phyloP scores from a whole-genome alignment of 1,140 invertebrate genomes.

The Cryptotermes secundus region DNA sequence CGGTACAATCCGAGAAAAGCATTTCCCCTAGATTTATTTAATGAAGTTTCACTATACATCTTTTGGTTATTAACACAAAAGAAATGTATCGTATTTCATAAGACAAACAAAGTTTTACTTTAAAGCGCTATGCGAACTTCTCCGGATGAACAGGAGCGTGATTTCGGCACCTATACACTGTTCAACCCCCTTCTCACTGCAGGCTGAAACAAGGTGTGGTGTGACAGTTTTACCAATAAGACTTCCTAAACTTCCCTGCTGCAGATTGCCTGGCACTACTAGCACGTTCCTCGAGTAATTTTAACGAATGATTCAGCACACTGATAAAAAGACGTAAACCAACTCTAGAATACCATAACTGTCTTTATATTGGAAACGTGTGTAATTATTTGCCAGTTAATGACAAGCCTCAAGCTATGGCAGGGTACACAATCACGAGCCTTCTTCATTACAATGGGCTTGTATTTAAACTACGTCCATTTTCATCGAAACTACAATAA shows the following conservation, averaged over 20 bases:
- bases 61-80: too few species aligned
- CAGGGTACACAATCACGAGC: neutral
- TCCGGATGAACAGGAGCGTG: too few species aligned
- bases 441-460: neutral
- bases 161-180: too few species aligned
- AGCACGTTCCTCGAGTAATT: neutral
- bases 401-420: neutral
- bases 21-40: too few species aligned
- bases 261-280: neutral
- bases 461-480: constrained; percentile 2
- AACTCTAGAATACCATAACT: neutral
- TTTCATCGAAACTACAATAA: neutral
- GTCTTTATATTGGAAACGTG: constrained; percentile 19
- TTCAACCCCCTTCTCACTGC: neutral
- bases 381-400: constrained; percentile 18
- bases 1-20: too few species aligned
- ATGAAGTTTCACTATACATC: too few species aligned
- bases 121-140: too few species aligned
- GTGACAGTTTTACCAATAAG: constrained; percentile 2
- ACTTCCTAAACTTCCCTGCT: neutral
- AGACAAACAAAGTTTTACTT: too few species aligned
- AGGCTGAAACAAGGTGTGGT: neutral
- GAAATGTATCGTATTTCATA: too few species aligned
- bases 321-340: neutral
- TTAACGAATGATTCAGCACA: constrained; percentile 15